phyloP scores from a whole-genome alignment of 2,888 invertebrate genomes.

The Chloromyia formosa region DNA sequence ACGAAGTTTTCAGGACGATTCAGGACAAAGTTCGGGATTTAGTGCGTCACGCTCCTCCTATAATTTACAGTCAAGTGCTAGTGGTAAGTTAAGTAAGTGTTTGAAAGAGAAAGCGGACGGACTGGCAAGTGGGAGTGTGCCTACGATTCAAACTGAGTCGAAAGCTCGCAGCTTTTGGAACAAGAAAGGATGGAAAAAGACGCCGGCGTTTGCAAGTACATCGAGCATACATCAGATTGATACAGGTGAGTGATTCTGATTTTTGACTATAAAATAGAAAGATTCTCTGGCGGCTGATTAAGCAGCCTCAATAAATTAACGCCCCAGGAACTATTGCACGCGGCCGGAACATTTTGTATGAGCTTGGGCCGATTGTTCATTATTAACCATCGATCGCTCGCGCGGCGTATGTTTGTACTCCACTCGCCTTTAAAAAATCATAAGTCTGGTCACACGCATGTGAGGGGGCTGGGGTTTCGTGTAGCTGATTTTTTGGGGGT shows the following conservation, averaged over 20 bases:
- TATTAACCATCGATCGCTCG: too few relatives aligned
- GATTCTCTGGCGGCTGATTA: too few relatives aligned
- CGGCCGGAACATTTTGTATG: too few relatives aligned
- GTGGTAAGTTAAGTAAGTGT: slow-evolving; percentile 54
- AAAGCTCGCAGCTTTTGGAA: slow-evolving; percentile 71
- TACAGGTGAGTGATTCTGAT: slow-evolving; percentile 68
- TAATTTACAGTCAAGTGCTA: slow-evolving; percentile 58
- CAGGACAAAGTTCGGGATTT: slow-evolving; percentile 42
- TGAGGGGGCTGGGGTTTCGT: too few relatives aligned
- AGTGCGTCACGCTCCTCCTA: slow-evolving; percentile 62
- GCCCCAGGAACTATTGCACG: too few relatives aligned
- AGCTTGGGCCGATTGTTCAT: too few relatives aligned
- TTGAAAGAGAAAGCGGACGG: slow-evolving; percentile 55
- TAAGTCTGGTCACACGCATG: too few relatives aligned
- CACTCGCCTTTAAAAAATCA: too few relatives aligned
- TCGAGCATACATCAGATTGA: slow-evolving; percentile 76
- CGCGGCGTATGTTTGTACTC: too few relatives aligned
- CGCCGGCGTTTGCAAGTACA: slow-evolving; percentile 77
- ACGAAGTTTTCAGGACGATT: slow-evolving; percentile 53
- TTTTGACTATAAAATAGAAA: neutral
- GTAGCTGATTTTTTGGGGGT: too few relatives aligned
- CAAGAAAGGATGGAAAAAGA: slow-evolving; percentile 81
- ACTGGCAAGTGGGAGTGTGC: slow-evolving; percentile 62
- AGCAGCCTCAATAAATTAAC: too few relatives aligned
- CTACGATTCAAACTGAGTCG: slow-evolving; percentile 56